These are phyloP conservation scores for Drosophila neotestacea DNA, from an alignment of 2,888 invertebrate species.

Conservation along the genomic window DNA sequence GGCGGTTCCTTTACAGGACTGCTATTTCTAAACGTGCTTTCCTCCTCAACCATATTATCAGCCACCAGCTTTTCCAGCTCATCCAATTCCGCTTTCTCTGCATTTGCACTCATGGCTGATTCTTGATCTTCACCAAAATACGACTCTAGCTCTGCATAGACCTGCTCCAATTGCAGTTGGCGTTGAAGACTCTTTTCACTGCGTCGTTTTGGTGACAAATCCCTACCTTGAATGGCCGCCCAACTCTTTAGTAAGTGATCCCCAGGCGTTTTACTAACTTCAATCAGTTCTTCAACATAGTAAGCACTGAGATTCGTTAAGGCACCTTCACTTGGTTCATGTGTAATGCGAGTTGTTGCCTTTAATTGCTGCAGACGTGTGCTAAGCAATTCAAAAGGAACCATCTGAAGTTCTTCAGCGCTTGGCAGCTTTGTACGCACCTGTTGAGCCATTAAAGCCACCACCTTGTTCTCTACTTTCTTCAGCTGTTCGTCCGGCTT, in stretches of 20 bases:
- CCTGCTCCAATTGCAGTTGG: conserved; percentile 48
- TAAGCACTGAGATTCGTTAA: conserved; percentile 78
- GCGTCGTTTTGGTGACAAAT: conserved; percentile 86
- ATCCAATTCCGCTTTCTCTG: conserved; percentile 49
- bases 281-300: conserved; percentile 86
- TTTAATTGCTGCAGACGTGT: conserved; percentile 37
- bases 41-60: conserved; percentile 57
- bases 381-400: conserved; percentile 57
- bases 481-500: conserved; percentile 71
- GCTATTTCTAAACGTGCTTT: background rate
- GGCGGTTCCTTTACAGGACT: conserved; percentile 61
- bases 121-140: conserved; percentile 32
- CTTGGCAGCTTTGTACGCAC: conserved; percentile 40
- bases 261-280: conserved; percentile 83
- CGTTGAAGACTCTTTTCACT: conserved; percentile 15
- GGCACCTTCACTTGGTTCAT: conserved; percentile 45
- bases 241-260: conserved; percentile 88
- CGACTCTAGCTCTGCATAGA: conserved; percentile 66
- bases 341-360: conserved; percentile 35
- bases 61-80: conserved; percentile 51
- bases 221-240: conserved; percentile 88
- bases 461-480: conserved; percentile 71
- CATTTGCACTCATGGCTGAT: background rate
- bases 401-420: background rate
- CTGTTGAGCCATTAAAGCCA: conserved; percentile 69